These are phyloP conservation scores for Nannospalax galili DNA, from an alignment of 2,113 vertebrate genomes.

Conservation along the genomic window DNA sequence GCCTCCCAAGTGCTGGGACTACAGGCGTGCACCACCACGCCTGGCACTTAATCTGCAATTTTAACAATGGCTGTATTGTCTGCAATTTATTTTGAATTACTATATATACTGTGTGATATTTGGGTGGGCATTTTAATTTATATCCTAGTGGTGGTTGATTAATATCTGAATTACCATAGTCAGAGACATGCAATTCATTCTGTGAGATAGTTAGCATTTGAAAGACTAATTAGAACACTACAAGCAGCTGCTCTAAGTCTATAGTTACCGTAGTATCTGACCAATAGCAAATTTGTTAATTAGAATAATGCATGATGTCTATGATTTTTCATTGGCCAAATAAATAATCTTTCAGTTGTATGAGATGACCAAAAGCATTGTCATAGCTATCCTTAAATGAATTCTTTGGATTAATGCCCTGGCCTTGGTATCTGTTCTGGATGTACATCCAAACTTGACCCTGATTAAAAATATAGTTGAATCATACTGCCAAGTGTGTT, in stretches of 20 bases:
- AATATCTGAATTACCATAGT: not conserved
- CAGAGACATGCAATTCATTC: not conserved
- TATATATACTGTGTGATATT: not conserved
- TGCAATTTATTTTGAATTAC: constrained; percentile 37
- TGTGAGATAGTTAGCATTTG: not conserved
- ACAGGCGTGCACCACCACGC: no score
- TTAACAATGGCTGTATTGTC: not conserved
- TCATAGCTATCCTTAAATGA: not conserved
- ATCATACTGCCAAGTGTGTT: not conserved
- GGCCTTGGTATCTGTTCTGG: not conserved
- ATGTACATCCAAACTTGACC: not conserved
- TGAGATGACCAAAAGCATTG: not conserved
- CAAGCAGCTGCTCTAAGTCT: not conserved
- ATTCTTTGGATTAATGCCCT: not conserved
- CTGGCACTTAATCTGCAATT: not conserved
- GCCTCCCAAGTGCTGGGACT: no score
- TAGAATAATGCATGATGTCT: not conserved
- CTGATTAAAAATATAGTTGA: constrained; percentile 34
- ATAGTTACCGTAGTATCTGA: not conserved
- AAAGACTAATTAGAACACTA: constrained; percentile 41
- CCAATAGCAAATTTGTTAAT: not conserved
- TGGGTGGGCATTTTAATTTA: constrained; percentile 20
- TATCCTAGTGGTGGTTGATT: not conserved
- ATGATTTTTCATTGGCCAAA: constrained; percentile 46
- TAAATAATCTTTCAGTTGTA: constrained; percentile 10